A percentile compares a stretch with the other conserved stretches of the same genome.
Evolutionary conservation across 1,140 invertebrate species (phyloP).

Genomic region (Lasioglossum albipes): DNA sequence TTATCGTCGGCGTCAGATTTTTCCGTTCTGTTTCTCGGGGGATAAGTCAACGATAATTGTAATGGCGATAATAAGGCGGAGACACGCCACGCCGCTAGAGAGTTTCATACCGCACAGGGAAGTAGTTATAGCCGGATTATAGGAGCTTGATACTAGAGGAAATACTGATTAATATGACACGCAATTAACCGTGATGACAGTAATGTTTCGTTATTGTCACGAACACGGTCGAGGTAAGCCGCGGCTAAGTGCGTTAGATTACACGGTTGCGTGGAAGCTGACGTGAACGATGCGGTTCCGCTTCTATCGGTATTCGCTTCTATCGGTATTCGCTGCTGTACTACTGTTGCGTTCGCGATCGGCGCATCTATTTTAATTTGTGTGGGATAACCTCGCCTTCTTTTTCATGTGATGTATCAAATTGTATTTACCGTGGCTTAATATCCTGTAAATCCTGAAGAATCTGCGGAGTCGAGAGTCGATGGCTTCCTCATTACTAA

Average conservation of each 20-base stretch:
- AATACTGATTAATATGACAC: constrained; percentile 6
- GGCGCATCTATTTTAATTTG: constrained; percentile 4
- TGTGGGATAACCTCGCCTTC: not conserved
- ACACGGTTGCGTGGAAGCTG: not conserved
- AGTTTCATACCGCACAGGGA: constrained; percentile 14
- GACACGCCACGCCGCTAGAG: constrained; percentile 20
- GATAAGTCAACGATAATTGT: constrained; percentile 47
- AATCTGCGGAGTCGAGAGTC: too few species aligned
- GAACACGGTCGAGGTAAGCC: not conserved
- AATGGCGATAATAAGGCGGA: constrained; percentile 33
- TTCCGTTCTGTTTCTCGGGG: constrained; percentile 1
- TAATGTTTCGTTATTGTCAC: constrained; percentile 23
- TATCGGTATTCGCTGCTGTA: not conserved
- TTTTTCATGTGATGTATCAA: not conserved
- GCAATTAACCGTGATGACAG: not conserved
- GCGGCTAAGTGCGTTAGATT: not conserved
- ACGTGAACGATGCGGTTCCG: not conserved
- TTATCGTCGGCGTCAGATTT: not conserved
- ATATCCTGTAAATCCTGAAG: not conserved
- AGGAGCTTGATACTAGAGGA: not conserved
- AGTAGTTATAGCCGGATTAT: constrained; percentile 1
- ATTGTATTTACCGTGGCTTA: not conserved
- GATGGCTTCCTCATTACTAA: too few species aligned
- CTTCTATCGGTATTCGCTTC: not conserved
- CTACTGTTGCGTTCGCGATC: not conserved